A percentile compares a stretch with the other conserved stretches of the same genome.
These are phyloP conservation scores for Luscinia megarhynchos DNA, from an alignment of 2,797 vertebrate genomes.

Conservation along the genomic window DNA sequence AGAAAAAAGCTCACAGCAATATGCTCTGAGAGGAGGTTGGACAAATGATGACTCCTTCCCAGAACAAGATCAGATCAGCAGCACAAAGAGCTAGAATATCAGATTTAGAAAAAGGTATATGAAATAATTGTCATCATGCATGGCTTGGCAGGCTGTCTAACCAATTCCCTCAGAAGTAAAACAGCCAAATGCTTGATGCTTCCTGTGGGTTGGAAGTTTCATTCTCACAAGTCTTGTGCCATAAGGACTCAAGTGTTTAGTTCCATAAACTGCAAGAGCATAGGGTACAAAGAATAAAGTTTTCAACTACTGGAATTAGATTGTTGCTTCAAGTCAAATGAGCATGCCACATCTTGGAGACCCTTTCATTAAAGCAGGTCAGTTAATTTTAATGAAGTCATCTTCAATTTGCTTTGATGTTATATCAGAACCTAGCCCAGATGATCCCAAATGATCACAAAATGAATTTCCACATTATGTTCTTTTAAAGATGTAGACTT, in stretches of 20 bases:
- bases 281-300: not conserved
- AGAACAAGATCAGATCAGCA: not conserved
- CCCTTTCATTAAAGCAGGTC: conserved; percentile 23
- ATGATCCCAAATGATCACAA: not conserved
- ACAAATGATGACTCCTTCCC: not conserved
- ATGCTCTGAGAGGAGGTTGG: not conserved
- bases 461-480: not conserved
- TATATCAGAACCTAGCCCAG: not conserved
- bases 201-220: not conserved
- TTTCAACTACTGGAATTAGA: not conserved
- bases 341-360: not conserved
- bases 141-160: not conserved
- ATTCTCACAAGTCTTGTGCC: not conserved
- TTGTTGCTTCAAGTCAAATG: not conserved
- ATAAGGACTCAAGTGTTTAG: not conserved
- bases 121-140: not conserved
- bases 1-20: not conserved
- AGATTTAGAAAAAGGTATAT: not conserved
- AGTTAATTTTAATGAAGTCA: conserved; percentile 21
- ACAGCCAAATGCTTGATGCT: not conserved
- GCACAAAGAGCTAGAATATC: not conserved
- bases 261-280: not conserved
- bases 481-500: not conserved
- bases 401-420: conserved; percentile 19
- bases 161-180: not conserved